Evolutionary conservation across 2,113 vertebrate species (phyloP), one percentile per base, ranked within the genome.

Genomic region (Athene cunicularia): DNA sequence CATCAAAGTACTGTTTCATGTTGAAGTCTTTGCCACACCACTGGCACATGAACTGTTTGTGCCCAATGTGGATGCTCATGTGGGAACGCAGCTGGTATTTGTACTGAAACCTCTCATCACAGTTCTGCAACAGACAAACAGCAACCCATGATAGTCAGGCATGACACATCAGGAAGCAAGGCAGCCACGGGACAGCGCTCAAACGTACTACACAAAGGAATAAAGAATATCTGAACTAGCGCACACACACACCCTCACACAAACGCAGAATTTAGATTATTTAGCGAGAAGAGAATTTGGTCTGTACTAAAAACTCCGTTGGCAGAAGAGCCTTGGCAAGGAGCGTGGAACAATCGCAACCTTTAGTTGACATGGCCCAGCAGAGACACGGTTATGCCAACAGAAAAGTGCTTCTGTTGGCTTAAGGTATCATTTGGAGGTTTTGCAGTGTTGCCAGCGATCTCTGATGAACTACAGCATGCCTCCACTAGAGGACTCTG

Each of bases 21-120:
- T 99, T 99, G 98, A 99, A 99, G 97, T 99, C 99, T 97, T 99
- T 99, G 97, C 99, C 99, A 12, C 99, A 99, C 99, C 99, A 99
- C 97, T 99, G 99, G 98, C 99, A 99, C 99, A 99, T 99, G 98
- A 99, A 99, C 98, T 99, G 99, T 47, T 99, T 99, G 98, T 99
- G 99, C 85, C 99, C 99, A 12, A 99, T 99, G 98, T 99, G 99
- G 94, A 99, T 99, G 98, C 99, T 99, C 99, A 99, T 99, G 98
- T 99, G 99, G 70, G 99, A 99, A 67, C 99, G 99, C 55, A 99
- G 99, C 98, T 99, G 99, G 97, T 99, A 99, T 98, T 99, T 99
- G 98, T 99, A 99, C 95, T 99, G 99, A 94, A 99, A 99, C 79
- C 99, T 97, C 95, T 99, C 99, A 26, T 99, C 99, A 55, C 99